Evolutionary conservation across 2,888 invertebrate genomes (phyloP).

Genomic region (Lycocerus yunnanus): DNA sequence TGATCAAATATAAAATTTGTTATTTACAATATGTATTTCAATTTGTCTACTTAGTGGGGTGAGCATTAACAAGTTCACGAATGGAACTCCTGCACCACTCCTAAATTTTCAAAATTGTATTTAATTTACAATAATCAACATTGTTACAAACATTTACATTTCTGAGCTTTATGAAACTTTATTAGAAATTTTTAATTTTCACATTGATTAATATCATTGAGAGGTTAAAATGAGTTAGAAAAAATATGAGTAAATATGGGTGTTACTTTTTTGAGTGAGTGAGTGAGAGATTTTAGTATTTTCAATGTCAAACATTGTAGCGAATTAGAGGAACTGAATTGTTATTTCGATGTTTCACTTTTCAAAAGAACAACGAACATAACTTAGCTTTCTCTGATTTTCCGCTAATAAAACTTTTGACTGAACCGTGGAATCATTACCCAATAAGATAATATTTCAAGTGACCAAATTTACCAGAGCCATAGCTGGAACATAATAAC

Average conservation of each 20-base stretch:
- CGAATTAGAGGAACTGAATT: neutral
- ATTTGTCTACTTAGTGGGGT: neutral
- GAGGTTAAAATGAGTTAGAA: neutral
- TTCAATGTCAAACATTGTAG: too few species aligned
- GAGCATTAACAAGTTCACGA: neutral
- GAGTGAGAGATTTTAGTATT: neutral
- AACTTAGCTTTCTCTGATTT: neutral
- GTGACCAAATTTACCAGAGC: neutral
- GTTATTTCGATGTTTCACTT: neutral
- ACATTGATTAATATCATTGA: neutral
- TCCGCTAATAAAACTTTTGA: neutral
- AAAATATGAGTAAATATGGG: neutral
- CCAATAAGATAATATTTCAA: neutral
- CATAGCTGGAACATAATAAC: neutral
- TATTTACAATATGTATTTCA: neutral
- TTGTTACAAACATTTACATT: neutral
- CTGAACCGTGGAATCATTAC: neutral
- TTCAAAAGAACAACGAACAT: neutral
- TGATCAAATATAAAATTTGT: slow-evolving; percentile 1
- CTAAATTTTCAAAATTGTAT: neutral
- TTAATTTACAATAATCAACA: neutral
- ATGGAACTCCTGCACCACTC: neutral
- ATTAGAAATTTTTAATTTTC: neutral
- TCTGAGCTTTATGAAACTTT: neutral
- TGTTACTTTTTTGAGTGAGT: neutral